Conservation (phyloP, 2,113 vertebrate species). For the Eulacestoma nigropectus region DNA sequence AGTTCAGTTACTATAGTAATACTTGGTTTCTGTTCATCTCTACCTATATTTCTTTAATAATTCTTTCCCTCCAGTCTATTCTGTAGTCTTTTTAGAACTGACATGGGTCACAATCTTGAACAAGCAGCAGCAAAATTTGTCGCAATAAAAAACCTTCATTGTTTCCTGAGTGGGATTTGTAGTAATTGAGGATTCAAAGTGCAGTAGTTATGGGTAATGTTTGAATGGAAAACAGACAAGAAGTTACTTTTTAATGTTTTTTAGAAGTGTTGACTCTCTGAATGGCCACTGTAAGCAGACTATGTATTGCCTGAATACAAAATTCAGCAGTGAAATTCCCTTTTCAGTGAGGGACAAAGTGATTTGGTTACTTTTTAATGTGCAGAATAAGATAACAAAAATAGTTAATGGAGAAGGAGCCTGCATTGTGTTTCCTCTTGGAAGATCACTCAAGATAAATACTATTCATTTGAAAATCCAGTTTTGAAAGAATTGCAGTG, state of each 20-base stretch:
- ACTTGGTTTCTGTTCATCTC: neutral
- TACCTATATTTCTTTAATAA: neutral
- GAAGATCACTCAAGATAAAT: slow-evolving; percentile 49
- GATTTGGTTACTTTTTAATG: slow-evolving; percentile 2
- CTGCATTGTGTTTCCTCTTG: neutral
- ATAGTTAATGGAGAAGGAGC: neutral
- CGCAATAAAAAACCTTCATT: neutral
- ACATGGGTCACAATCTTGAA: neutral
- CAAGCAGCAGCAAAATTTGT: neutral
- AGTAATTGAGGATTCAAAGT: neutral
- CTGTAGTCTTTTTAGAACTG: neutral
- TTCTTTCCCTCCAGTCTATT: neutral
- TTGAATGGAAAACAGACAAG: neutral
- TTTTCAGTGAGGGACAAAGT: slow-evolving; percentile 23
- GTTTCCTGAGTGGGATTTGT: neutral
- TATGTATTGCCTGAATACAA: slow-evolving; percentile 2
- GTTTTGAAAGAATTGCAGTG: neutral
- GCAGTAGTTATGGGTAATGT: neutral
- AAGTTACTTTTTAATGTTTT: neutral
- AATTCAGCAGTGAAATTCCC: slow-evolving; percentile 26
- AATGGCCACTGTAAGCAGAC: neutral
- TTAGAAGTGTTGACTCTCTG: neutral
- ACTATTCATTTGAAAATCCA: neutral
- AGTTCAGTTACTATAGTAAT: neutral
- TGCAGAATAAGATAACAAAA: neutral